Percentiles rank a stretch among this genome's conserved stretches.
phyloP scores from a whole-genome alignment of 1,140 invertebrate species.

The Drosophila seguyi region DNA sequence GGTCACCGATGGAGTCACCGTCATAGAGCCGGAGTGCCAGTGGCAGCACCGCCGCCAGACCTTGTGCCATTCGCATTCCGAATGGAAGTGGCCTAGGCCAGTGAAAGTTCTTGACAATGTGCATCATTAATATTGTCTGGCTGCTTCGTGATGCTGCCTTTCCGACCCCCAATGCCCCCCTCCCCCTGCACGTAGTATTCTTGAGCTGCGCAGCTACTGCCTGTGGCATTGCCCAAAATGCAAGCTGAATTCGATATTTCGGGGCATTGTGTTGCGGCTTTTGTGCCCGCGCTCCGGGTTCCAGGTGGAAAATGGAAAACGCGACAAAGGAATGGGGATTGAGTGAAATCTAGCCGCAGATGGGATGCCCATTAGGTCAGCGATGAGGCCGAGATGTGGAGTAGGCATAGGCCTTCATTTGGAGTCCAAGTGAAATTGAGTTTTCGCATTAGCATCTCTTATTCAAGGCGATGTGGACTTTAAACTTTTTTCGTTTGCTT shows the following conservation, averaged over 20 bases:
- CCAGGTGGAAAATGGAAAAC: slow-evolving; percentile 37
- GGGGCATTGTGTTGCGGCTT: slow-evolving; percentile 52
- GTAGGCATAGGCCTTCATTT: slow-evolving; percentile 14
- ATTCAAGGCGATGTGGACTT: background rate
- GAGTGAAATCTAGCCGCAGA: slow-evolving; percentile 50
- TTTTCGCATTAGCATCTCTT: slow-evolving; percentile 19
- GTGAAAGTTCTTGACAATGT: slow-evolving; percentile 82
- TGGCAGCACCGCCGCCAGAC: slow-evolving; percentile 34
- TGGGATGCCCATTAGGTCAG: slow-evolving; percentile 38
- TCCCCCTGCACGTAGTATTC: slow-evolving; percentile 12
- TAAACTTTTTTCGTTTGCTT: too few relatives aligned
- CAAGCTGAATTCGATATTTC: slow-evolving; percentile 69
- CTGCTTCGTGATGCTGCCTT: slow-evolving; percentile 48
- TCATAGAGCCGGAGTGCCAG: slow-evolving; percentile 24
- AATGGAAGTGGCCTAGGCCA: slow-evolving; percentile 77
- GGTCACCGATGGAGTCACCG: slow-evolving; percentile 17
- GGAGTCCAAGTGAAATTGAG: slow-evolving; percentile 32
- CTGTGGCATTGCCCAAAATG: slow-evolving; percentile 54
- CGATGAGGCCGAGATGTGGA: slow-evolving; percentile 23
- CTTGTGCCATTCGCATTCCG: slow-evolving; percentile 59
- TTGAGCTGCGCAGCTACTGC: slow-evolving; percentile 44
- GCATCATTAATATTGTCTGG: slow-evolving; percentile 82
- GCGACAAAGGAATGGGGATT: slow-evolving; percentile 17
- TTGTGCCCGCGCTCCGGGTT: slow-evolving; percentile 40
- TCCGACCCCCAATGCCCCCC: slow-evolving; percentile 1